Conservation (phyloP, 2,797 vertebrate species). For the Dicrostonyx torquatus region DNA sequence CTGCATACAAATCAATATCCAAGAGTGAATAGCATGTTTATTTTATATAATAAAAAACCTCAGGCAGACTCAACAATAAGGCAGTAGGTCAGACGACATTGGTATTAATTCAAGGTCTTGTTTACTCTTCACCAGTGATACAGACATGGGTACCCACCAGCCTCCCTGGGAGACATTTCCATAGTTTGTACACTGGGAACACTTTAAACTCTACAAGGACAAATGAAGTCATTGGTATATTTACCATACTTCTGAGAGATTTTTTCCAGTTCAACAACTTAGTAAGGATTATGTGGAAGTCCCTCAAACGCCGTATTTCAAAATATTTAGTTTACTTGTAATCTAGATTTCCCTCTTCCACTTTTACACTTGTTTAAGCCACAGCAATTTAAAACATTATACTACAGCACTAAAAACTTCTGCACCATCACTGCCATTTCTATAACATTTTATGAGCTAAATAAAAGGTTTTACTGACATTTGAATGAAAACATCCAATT, state of each 20-base stretch:
- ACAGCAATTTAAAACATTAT: slow-evolving; percentile 6
- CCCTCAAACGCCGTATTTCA: neutral
- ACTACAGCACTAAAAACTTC: neutral
- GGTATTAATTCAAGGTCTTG: neutral
- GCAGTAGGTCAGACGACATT: neutral
- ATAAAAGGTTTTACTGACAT: slow-evolving; percentile 50
- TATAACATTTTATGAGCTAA: slow-evolving; percentile 35
- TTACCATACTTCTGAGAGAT: slow-evolving; percentile 22
- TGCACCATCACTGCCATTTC: neutral
- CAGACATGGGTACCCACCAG: neutral
- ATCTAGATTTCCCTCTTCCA: neutral
- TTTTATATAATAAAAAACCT: slow-evolving; percentile 8
- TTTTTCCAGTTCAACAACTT: slow-evolving; percentile 14
- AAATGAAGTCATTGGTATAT: neutral
- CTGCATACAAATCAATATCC: neutral
- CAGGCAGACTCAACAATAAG: slow-evolving; percentile 11
- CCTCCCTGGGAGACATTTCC: neutral
- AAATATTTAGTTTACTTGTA: slow-evolving; percentile 15
- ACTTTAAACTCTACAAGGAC: neutral
- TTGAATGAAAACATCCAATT: slow-evolving; percentile 49
- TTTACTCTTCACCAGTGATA: neutral
- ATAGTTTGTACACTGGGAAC: neutral
- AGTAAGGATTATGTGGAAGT: slow-evolving; percentile 18
- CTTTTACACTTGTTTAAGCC: slow-evolving; percentile 29
- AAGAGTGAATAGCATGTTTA: slow-evolving; percentile 46